Evolutionary conservation across 1,140 invertebrate genomes (phyloP).

Genomic region (Drosophila oshimai): DNA sequence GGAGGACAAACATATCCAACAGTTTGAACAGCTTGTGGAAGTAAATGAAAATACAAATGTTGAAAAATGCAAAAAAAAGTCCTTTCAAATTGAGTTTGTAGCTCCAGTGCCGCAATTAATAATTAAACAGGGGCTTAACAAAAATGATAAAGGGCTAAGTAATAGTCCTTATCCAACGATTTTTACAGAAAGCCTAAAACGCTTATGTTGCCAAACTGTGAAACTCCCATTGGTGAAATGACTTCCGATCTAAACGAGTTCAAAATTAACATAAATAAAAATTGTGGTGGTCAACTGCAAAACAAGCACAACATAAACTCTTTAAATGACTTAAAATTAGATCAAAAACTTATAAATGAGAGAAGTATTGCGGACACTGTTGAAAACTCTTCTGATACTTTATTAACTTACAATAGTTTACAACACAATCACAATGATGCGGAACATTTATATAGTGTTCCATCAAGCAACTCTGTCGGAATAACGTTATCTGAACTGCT

Average conservation of each 20-base stretch:
- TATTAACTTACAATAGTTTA: background rate
- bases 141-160: background rate
- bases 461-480: background rate
- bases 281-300: background rate
- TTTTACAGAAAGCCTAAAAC: background rate
- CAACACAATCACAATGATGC: conserved; percentile 11
- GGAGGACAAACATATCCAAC: no score
- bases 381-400: background rate
- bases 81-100: background rate
- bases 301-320: no score
- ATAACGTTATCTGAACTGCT: conserved; percentile 34
- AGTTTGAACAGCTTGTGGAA: background rate
- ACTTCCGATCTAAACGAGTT: background rate
- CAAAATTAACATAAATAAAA: background rate
- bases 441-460: conserved; percentile 14
- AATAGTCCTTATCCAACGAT: background rate
- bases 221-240: background rate
- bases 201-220: conserved; percentile 2
- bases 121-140: no score
- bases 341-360: no score
- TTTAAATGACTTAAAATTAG: background rate
- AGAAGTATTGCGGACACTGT: no score
- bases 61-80: background rate
- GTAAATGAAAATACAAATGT: background rate
- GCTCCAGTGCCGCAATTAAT: background rate